A percentile compares a stretch with the other conserved stretches of the same genome.
Evolutionary conservation across 2,888 invertebrate genomes (phyloP).

Genomic region (Andrena bicolor): DNA sequence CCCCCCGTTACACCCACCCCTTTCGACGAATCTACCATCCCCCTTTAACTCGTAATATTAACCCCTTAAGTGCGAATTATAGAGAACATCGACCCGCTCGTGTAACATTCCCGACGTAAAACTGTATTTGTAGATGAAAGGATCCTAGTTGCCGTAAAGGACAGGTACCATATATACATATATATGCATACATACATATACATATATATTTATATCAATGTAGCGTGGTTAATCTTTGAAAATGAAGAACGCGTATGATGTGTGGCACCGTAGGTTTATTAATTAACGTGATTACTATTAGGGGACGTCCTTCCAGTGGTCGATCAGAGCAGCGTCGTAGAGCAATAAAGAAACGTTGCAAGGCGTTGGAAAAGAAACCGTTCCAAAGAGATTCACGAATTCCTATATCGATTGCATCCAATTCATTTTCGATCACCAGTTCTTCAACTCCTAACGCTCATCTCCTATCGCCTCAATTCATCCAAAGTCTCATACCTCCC

Average conservation of each 20-base stretch:
- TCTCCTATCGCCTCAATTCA: no score
- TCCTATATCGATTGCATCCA: no score
- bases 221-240: conserved; percentile 69
- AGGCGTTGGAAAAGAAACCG: conserved; percentile 14
- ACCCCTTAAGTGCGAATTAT: conserved; percentile 67
- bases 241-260: conserved; percentile 54
- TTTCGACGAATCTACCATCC: conserved; percentile 47
- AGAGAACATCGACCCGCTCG: conserved; percentile 69
- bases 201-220: conserved; percentile 71
- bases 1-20: conserved; percentile 20
- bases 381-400: not conserved
- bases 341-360: conserved; percentile 47
- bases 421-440: no score
- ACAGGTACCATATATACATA: conserved; percentile 52
- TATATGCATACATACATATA: conserved; percentile 44
- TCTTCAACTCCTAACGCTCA: no score
- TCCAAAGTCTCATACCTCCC: no score
- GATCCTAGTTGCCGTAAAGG: conserved; percentile 66
- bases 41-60: conserved; percentile 43
- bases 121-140: conserved; percentile 62
- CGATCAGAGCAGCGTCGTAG: conserved; percentile 53
- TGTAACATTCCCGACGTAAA: conserved; percentile 65
- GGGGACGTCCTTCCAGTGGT: conserved; percentile 56
- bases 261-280: conserved; percentile 68
- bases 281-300: conserved; percentile 66